These are phyloP conservation scores for Hyperopisus bebe DNA, from an alignment of 2,113 vertebrate genomes.

Conservation along the genomic window DNA sequence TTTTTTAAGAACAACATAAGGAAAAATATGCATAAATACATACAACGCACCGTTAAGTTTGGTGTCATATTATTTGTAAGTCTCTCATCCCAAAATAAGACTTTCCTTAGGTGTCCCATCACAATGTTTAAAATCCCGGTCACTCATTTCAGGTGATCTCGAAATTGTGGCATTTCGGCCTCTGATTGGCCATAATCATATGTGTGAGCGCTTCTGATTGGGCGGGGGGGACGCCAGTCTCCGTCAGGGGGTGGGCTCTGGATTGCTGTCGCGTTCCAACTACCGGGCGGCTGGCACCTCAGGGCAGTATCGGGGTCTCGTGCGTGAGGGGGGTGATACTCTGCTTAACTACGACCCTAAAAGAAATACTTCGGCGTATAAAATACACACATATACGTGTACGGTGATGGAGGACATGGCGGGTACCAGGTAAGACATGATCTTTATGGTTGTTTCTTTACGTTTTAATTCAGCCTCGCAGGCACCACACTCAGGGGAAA, in stretches of 20 bases:
- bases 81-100: neutral
- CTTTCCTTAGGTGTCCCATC: neutral
- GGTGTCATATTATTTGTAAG: neutral
- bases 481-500: neutral
- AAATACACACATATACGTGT: constrained; percentile 24
- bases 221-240: neutral
- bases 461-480: neutral
- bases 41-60: neutral
- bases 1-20: neutral
- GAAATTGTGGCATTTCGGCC: neutral
- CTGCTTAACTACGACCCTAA: neutral
- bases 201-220: neutral
- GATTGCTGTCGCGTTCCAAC: neutral
- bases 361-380: neutral
- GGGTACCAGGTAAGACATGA: constrained; percentile 57
- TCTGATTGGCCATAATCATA: neutral
- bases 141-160: neutral
- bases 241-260: neutral
- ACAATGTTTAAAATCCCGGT: neutral
- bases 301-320: neutral
- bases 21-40: neutral
- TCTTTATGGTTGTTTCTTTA: constrained; percentile 7
- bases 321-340: neutral
- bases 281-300: neutral
- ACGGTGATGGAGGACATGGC: constrained; percentile 59